Evolutionary conservation across 2,113 vertebrate genomes (phyloP), one percentile per base, ranked within the genome.

Genomic region (Pelusios castaneus): DNA sequence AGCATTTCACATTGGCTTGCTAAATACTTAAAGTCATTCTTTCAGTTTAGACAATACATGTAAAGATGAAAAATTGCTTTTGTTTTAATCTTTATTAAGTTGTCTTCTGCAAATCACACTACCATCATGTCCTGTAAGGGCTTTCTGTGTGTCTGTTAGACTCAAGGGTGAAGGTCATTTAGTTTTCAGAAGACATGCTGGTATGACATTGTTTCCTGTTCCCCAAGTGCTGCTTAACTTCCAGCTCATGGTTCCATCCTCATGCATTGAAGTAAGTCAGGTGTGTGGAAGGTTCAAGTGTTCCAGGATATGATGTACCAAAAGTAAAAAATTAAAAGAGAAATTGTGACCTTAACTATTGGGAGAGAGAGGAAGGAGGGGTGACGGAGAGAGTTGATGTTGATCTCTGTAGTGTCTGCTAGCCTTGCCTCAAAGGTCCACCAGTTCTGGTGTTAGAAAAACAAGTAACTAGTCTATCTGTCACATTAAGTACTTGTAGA

Each of bases 351-450:
- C 82, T 85, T 92, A 96, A 83, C 85, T 93, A 17, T 92, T 94
- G 47, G 47, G 47, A 10, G 6, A 10, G 47, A 89, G 87, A 82
- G 95, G 86, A 76, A 49, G 87, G 83, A 94, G 86, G 78, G 52
- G 88, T 52, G 47, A 47, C 84, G 88, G 63, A 89, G 76, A 88
- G 49, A 49, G 34, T 24, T 89, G 78, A 52, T 95, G 90, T 54
- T 93, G 94, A 96, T 87, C 49, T 45, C 91, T 87, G 2, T 88
- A 75, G 85, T 84, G 52, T 67, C 49, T n/a, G 3, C 52, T 91
- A 91, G 70, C 93, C 55, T 95, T 95, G 94, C 90, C 83, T 96
- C 84, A 92, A 86, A 96, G 91, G 87, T 94, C 93, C 85, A 92
- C 21, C 78, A 13, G 55, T 91, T 87, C 90, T 95, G 87, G 51